Evolutionary conservation across 1,140 invertebrate species (phyloP).

Genomic region (Lordiphosa mommai): DNA sequence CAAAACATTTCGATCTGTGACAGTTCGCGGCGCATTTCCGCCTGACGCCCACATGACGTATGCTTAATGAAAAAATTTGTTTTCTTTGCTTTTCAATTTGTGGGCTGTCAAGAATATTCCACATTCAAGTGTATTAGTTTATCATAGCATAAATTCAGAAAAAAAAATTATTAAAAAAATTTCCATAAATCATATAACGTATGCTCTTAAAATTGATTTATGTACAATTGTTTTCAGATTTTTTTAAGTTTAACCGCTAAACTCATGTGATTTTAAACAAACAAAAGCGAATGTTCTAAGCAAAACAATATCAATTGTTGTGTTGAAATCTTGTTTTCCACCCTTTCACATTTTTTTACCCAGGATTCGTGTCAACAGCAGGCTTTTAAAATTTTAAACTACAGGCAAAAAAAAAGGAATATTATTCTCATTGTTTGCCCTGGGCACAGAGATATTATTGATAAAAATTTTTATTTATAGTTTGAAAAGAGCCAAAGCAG

Average conservation of each 20-base stretch:
- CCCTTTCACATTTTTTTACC: no score
- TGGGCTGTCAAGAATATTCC: slow-evolving; percentile 43
- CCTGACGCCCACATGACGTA: slow-evolving; percentile 40
- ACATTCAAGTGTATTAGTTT: background rate
- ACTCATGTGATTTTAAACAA: slow-evolving; percentile 7
- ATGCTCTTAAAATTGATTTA: background rate
- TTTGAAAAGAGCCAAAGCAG: no score
- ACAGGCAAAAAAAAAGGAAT: no score
- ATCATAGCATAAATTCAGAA: no score
- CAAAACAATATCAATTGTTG: slow-evolving; percentile 26
- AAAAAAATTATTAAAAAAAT: no score
- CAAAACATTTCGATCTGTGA: slow-evolving; percentile 38
- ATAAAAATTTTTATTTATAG: no score
- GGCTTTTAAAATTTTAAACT: no score
- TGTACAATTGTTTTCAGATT: slow-evolving; percentile 3
- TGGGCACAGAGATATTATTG: no score
- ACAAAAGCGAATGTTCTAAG: background rate
- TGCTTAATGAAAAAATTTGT: slow-evolving; percentile 62
- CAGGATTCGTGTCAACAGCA: no score
- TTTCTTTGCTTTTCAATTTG: slow-evolving; percentile 47
- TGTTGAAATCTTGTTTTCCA: background rate
- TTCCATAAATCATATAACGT: slow-evolving; percentile 34
- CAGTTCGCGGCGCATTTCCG: slow-evolving; percentile 14
- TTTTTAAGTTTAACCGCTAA: background rate
- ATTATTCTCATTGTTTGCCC: no score